phyloP scores from a whole-genome alignment of 2,113 vertebrate genomes.

The Macroglossus sobrinus region DNA sequence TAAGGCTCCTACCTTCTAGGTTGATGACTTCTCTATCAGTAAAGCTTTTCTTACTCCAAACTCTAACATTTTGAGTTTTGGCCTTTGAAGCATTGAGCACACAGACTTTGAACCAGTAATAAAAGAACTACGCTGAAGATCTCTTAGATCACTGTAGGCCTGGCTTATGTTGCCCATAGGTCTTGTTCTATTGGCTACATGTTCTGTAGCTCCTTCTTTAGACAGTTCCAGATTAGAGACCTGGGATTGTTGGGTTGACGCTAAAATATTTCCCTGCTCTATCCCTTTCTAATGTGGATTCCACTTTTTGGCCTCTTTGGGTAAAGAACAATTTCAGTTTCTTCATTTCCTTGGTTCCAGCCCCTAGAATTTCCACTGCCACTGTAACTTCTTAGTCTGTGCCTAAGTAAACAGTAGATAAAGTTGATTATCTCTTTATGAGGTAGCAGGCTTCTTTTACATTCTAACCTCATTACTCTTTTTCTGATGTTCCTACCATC shows the following conservation, averaged over 20 bases:
- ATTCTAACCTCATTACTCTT: not conserved
- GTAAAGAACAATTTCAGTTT: not conserved
- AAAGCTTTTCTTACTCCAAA: no score
- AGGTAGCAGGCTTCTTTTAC: not conserved
- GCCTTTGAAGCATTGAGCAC: no score
- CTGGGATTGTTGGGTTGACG: not conserved
- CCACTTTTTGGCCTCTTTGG: not conserved
- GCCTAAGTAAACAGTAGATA: not conserved
- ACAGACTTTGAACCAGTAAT: no score
- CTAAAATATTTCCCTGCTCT: not conserved
- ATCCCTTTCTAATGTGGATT: not conserved
- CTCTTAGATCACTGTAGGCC: not conserved
- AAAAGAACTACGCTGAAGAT: not conserved
- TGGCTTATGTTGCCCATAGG: not conserved
- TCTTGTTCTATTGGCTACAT: not conserved
- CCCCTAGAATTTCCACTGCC: not conserved
- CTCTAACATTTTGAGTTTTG: no score
- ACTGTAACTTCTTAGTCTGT: not conserved
- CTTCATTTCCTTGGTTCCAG: not conserved
- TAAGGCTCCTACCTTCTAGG: no score
- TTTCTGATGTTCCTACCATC: not conserved
- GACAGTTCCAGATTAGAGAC: not conserved
- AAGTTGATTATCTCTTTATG: not conserved
- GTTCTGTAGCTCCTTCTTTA: not conserved
- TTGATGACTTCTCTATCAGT: no score